phyloP scores from a whole-genome alignment of 2,888 invertebrate species.

The Zeuzera pyrina region DNA sequence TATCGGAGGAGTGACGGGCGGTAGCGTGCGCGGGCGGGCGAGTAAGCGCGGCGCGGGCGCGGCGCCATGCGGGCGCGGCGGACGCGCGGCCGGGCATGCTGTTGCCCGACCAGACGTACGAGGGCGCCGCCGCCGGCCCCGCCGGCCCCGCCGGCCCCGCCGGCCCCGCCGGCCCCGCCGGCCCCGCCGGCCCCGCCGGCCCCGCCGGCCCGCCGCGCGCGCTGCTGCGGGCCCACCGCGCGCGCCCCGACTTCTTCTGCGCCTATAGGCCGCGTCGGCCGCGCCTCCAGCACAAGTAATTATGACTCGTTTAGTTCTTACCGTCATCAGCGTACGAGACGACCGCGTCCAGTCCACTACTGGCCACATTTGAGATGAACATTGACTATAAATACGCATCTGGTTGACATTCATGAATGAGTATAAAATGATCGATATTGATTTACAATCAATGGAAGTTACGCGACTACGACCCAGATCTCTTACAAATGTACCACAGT shows the following conservation, averaged over 20 bases:
- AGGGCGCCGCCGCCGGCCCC: conserved; percentile 56
- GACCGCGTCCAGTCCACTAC: no score
- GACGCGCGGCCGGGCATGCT: conserved; percentile 75
- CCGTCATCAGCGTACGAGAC: no score
- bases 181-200: conserved; percentile 71
- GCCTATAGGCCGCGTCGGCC: conserved; percentile 61
- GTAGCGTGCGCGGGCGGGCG: background rate
- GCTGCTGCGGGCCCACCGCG: conserved; percentile 68
- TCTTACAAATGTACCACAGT: no score
- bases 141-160: background rate
- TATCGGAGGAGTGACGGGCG: no score
- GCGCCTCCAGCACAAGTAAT: no score
- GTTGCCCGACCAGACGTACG: conserved; percentile 87
- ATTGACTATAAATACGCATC: no score
- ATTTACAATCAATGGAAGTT: no score
- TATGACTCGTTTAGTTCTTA: no score
- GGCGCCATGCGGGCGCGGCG: conserved; percentile 18
- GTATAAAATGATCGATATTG: no score
- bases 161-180: conserved; percentile 71
- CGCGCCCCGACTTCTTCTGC: conserved; percentile 85
- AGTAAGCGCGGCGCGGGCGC: background rate
- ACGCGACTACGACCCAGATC: no score
- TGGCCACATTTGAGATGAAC: no score
- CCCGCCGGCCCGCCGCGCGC: conserved; percentile 34
- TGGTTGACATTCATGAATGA: no score